phyloP scores from a whole-genome alignment of 2,113 vertebrate species.

The Serilophus lunatus region DNA sequence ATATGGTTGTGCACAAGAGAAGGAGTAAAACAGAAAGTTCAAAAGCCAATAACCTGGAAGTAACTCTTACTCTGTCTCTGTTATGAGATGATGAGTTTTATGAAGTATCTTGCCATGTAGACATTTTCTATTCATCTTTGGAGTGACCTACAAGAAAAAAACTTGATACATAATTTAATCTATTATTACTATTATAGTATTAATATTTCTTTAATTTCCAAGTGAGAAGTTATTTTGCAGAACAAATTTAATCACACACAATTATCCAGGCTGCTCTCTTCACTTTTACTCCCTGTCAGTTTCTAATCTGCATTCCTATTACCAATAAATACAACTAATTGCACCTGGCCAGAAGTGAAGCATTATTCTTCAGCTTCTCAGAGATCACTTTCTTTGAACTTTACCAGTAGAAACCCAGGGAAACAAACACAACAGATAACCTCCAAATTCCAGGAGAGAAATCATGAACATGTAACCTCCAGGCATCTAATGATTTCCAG shows the following conservation, averaged over 20 bases:
- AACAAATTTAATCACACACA: background rate
- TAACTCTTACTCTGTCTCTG: background rate
- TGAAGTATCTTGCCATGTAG: background rate
- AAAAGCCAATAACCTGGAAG: background rate
- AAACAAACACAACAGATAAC: background rate
- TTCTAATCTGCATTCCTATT: background rate
- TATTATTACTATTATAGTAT: background rate
- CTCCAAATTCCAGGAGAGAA: background rate
- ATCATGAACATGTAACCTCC: slow-evolving; percentile 10
- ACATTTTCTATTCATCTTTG: background rate
- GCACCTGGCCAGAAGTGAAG: background rate
- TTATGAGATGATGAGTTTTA: background rate
- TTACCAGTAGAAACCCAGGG: background rate
- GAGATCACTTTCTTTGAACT: background rate
- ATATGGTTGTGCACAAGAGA: background rate
- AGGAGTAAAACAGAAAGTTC: background rate
- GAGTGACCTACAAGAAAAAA: background rate
- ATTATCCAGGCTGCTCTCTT: background rate
- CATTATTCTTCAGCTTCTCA: background rate
- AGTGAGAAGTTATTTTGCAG: background rate
- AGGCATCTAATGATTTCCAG: slow-evolving; percentile 38
- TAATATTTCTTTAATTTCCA: background rate
- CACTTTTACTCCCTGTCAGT: background rate
- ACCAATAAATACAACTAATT: background rate
- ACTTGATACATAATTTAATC: background rate